Conservation (phyloP, 2,113 vertebrate species). For the Dromiciops gliroides region DNA sequence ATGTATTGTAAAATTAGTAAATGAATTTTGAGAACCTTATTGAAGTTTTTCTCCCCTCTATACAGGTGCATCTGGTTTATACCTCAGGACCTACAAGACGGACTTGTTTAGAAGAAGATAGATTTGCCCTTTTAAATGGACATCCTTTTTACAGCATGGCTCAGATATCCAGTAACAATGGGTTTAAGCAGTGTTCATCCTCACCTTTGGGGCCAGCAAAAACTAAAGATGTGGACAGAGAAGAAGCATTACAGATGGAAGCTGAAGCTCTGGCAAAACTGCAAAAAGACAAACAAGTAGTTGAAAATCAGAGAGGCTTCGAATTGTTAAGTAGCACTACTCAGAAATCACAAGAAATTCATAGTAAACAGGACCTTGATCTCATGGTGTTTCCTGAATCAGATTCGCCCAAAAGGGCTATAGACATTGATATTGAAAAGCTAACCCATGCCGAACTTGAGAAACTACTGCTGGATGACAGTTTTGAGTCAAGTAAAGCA, state of each 20-base stretch:
- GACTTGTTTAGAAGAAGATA: slow-evolving; percentile 50
- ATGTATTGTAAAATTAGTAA: slow-evolving; percentile 42
- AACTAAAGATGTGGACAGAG: slow-evolving; percentile 93
- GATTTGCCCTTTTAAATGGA: slow-evolving; percentile 84
- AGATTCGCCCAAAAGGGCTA: slow-evolving; percentile 86
- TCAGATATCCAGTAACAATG: slow-evolving; percentile 94
- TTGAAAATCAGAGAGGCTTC: slow-evolving; percentile 78
- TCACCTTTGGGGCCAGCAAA: slow-evolving; percentile 78
- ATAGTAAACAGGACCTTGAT: slow-evolving; percentile 89
- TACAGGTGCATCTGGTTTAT: slow-evolving; percentile 74
- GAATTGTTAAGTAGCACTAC: slow-evolving; percentile 77
- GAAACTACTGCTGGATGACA: slow-evolving; percentile 94
- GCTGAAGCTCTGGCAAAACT: slow-evolving; percentile 95
- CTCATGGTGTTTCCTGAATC: slow-evolving; percentile 97
- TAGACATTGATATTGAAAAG: slow-evolving; percentile 93
- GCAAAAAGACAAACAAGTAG: slow-evolving; percentile 87
- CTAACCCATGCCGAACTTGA: slow-evolving; percentile 94
- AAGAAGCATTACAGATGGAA: slow-evolving; percentile 99
- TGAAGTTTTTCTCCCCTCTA: slow-evolving; percentile 63
- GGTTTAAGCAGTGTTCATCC: slow-evolving; percentile 88
- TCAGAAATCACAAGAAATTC: slow-evolving; percentile 79
- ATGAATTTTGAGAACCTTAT: slow-evolving; percentile 47
- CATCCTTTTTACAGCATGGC: slow-evolving; percentile 89
- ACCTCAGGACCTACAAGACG: slow-evolving; percentile 52
- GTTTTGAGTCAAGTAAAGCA: slow-evolving; percentile 87